A percentile compares a stretch with the other conserved stretches of the same genome.
These are phyloP conservation scores for Chymomyza fuscimana DNA, from an alignment of 2,888 invertebrate genomes.

Conservation along the genomic window DNA sequence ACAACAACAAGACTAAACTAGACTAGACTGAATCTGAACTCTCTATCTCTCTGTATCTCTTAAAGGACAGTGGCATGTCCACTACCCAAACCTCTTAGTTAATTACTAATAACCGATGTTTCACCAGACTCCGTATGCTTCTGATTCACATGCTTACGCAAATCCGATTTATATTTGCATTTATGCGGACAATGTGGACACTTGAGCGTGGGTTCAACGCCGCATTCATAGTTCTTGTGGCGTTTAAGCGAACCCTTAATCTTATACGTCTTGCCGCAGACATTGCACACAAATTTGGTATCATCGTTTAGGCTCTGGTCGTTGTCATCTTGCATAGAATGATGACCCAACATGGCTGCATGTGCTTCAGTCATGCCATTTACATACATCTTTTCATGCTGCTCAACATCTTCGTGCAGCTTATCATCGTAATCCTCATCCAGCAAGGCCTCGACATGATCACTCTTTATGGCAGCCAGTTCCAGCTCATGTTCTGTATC, in stretches of 20 bases:
- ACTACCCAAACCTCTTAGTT: constrained; percentile 11
- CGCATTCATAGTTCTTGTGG: constrained; percentile 88
- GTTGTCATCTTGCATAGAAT: constrained; percentile 43
- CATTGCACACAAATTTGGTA: constrained; percentile 82
- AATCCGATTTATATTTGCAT: constrained; percentile 79
- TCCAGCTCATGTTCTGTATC: constrained; percentile 61
- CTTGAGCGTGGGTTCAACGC: constrained; percentile 76
- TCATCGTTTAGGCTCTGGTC: constrained; percentile 49
- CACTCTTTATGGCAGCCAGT: constrained; percentile 51
- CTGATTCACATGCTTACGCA: constrained; percentile 78
- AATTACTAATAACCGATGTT: constrained; percentile 32
- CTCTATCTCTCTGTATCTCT: background rate
- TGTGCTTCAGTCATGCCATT: constrained; percentile 41
- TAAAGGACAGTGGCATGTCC: constrained; percentile 8
- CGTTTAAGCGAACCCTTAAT: constrained; percentile 89
- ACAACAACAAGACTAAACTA: constrained; percentile 54
- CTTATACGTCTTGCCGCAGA: constrained; percentile 91
- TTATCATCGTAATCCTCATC: constrained; percentile 46
- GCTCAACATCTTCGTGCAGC: constrained; percentile 30
- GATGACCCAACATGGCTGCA: background rate
- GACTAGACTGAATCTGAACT: constrained; percentile 19
- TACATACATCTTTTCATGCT: constrained; percentile 49
- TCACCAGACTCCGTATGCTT: constrained; percentile 70
- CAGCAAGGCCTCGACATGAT: constrained; percentile 44
- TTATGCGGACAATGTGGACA: constrained; percentile 79